phyloP scores from a whole-genome alignment of 2,888 invertebrate species.

The Falcaria lacertinaria region DNA sequence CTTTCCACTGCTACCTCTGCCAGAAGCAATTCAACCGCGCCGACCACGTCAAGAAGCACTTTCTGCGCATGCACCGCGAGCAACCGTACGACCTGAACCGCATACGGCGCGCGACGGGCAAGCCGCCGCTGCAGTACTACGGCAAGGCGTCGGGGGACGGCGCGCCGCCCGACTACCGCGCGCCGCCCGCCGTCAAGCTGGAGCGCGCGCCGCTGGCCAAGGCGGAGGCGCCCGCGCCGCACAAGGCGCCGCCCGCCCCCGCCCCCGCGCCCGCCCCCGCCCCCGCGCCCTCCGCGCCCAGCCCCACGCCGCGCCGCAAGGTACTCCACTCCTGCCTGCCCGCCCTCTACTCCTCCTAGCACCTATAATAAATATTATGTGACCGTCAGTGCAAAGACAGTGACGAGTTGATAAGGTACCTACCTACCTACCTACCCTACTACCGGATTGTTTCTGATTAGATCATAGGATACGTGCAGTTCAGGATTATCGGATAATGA shows the following conservation, averaged over 20 bases:
- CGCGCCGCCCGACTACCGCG: slow-evolving; percentile 34
- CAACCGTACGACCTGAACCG: slow-evolving; percentile 92
- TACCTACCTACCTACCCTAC: no score
- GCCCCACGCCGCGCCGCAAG: slow-evolving; percentile 21
- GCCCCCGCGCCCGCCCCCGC: slow-evolving; percentile 46
- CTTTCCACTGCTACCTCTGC: slow-evolving; percentile 95
- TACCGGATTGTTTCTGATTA: no score
- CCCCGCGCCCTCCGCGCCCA: slow-evolving; percentile 29
- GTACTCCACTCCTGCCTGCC: slow-evolving; percentile 11
- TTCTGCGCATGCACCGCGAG: slow-evolving; percentile 94
- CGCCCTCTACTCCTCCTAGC: no score
- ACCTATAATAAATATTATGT: no score
- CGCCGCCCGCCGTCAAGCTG: slow-evolving; percentile 43
- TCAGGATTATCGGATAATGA: no score
- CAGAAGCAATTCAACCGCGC: slow-evolving; percentile 96
- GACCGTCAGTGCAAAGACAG: no score
- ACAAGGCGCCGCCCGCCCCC: slow-evolving; percentile 60
- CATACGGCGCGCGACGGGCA: slow-evolving; percentile 83
- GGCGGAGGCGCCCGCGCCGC: slow-evolving; percentile 33
- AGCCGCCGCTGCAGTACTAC: slow-evolving; percentile 51
- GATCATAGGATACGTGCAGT: no score
- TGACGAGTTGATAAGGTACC: no score
- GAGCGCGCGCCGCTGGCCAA: slow-evolving; percentile 63
- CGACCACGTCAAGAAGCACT: slow-evolving; percentile 96
- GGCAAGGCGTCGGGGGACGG: slow-evolving; percentile 69